Evolutionary conservation across 1,140 invertebrate species (phyloP), one percentile per base, ranked within the genome.

Genomic region (Archegozetes longisetosus): DNA sequence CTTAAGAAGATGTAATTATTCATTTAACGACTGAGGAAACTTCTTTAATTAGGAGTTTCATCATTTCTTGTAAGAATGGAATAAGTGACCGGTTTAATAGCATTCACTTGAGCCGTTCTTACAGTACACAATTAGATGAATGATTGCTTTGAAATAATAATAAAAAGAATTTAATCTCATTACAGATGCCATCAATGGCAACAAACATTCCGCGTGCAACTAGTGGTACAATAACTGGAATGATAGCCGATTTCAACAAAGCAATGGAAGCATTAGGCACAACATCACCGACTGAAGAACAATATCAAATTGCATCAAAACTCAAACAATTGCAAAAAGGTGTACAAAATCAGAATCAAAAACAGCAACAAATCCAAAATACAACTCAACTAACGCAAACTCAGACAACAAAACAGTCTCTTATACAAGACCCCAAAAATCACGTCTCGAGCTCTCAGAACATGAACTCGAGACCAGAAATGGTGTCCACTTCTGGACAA

Each of bases 231-330:
- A 75, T 78, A 23, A 75, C 73, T 64, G 75, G 74, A 27, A 77
- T 78, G 71, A 63, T 78, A 40, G 76, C 76, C 20, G 77, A 78
- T 64, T 78, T 78, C 64, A 77, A 74, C 55, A 63, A 64, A 40
- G 67, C 64, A 50, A 63, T 63, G 47, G 62, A 61, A 55, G 64
- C 61, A 14, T 47, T 60, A 56, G 55, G 60, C 6, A 26, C 57
- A 48, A 6, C 48, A 29, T 61, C 56, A 32, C 51, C 53, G 14
- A 53, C 49, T 53, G 60, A 66, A 56, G 60, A 56, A 49, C n/a
- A 60, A 55, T 23, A 20, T 25, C 9, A 51, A n/a, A 20, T 9
- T 9, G 6, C 49, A 51, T 22, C 49, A 9, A 20, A 9, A 9
- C 9, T 4, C 4, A 56, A 56, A 46, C 55, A 56, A 25, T 27